These are phyloP conservation scores for Podilymbus podiceps DNA, from an alignment of 2,113 vertebrate genomes.

Conservation along the genomic window DNA sequence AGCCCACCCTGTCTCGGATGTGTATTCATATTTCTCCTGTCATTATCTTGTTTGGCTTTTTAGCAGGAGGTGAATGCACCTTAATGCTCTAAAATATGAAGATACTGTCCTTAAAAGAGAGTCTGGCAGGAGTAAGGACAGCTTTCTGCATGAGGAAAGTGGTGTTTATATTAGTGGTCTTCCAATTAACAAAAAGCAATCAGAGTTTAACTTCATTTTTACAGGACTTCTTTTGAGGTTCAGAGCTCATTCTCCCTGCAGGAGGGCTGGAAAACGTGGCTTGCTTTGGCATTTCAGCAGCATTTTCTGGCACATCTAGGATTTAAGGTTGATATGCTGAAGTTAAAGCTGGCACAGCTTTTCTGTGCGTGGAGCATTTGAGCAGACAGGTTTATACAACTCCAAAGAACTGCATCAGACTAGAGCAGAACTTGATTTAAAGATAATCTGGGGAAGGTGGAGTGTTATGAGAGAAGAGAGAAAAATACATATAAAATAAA, in stretches of 20 bases:
- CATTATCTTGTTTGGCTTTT: neutral
- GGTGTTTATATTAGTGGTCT: neutral
- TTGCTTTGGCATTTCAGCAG: neutral
- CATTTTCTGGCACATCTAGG: constrained; percentile 1
- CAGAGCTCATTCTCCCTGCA: neutral
- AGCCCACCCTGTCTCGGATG: neutral
- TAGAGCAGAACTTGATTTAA: constrained; percentile 19
- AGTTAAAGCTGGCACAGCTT: constrained; percentile 35
- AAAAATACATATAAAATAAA: constrained; percentile 42
- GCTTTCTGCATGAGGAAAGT: neutral
- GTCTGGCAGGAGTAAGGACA: neutral
- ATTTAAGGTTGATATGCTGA: constrained; percentile 30
- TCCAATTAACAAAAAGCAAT: constrained; percentile 21
- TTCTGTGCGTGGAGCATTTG: constrained; percentile 18
- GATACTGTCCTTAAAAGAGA: neutral
- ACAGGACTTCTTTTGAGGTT: neutral
- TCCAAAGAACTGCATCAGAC: constrained; percentile 35
- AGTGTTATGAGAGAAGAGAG: constrained; percentile 13
- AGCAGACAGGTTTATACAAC: constrained; percentile 44
- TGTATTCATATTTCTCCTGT: neutral
- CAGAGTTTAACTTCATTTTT: neutral
- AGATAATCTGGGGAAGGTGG: neutral
- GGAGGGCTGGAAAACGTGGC: neutral
- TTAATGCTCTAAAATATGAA: neutral
- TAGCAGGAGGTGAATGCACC: neutral